phyloP scores from a whole-genome alignment of 2,797 vertebrate species.

The Myiothlypis chrysogaster region DNA sequence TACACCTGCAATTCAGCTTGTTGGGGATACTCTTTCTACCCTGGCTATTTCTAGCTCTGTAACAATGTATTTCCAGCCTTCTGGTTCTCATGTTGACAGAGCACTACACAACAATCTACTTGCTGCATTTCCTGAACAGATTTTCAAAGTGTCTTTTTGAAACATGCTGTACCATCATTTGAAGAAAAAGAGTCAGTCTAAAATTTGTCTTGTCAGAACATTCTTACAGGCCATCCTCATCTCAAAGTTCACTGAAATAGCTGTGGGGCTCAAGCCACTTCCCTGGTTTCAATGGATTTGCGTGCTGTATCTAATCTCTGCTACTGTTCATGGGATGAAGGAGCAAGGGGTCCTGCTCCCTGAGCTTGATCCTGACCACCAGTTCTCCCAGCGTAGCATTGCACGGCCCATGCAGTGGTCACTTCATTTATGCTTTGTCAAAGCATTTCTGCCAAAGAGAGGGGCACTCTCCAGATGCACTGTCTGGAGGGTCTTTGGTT shows the following conservation, averaged over 20 bases:
- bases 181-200: not conserved
- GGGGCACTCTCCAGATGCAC: accelerated
- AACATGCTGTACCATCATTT: not conserved
- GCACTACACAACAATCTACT: not conserved
- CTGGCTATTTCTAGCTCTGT: not conserved
- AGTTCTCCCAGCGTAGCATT: not conserved
- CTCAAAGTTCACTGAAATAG: not conserved
- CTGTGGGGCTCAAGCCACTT: accelerated
- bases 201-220: not conserved
- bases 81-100: not conserved
- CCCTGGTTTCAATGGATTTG: not conserved
- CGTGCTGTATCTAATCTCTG: accelerated
- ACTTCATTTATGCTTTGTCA: not conserved
- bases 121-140: not conserved
- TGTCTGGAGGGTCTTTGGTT: not conserved
- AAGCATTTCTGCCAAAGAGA: not conserved
- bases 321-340: not conserved
- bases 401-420: not conserved
- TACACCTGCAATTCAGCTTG: not conserved
- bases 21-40: not conserved
- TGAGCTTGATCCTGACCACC: not conserved
- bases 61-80: not conserved
- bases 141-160: not conserved
- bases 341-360: not conserved
- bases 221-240: not conserved